Base-by-base conservation (phyloP, 2,113 vertebrate genomes). In the Alces alces region DNA sequence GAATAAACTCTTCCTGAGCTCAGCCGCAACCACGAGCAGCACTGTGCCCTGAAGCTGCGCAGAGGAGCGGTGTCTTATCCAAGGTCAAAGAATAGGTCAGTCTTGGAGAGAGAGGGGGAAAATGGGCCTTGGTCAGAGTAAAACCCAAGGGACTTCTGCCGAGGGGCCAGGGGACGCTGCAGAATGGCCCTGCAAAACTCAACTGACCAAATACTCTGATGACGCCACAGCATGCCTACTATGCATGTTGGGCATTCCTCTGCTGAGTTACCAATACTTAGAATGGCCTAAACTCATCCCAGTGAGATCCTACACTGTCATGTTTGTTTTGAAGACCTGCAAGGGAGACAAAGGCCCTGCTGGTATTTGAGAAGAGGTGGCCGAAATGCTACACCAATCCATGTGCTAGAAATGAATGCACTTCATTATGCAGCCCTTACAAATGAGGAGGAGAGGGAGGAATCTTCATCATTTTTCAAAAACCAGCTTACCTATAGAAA, bases 1-100 rank as follows among this genome's bases (percentile, higher is more conserved):
- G 36, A 91, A 93, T 54, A 96, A 95, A 93, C 52, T 79, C 47
- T 96, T 92, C 83, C 61, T 86, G 96, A 86, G 52, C 45, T 83
- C 92, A 85, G 5, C 6, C 28, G 19, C 60, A 91, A n/a, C 58
- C 15, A 28, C 7, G 14, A 78, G 57, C 43, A 93, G 91, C 12
- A 21, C 55, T 64, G 36, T 83, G 33, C 66, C 76, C 93, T 76
- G 61, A 96, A 79, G 78, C 66, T 30, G 50, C 91, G 93, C 39
- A 58, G 45, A 52, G 36, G 60, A 93, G 58, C 55, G 97, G 27
- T 25, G 86, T 78, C 96, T 97, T 60, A 79, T 84, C 23, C 30
- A 82, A 92, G 86, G 90, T 89, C 80, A 89, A 93, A 86, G 86
- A 80, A 89, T 17, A 58, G 84, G 85, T 89, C 33, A 66, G 16